Evolutionary conservation across 2,888 invertebrate genomes (phyloP), one percentile per base, ranked within the genome.

Genomic region (Cacoxenus indagator): DNA sequence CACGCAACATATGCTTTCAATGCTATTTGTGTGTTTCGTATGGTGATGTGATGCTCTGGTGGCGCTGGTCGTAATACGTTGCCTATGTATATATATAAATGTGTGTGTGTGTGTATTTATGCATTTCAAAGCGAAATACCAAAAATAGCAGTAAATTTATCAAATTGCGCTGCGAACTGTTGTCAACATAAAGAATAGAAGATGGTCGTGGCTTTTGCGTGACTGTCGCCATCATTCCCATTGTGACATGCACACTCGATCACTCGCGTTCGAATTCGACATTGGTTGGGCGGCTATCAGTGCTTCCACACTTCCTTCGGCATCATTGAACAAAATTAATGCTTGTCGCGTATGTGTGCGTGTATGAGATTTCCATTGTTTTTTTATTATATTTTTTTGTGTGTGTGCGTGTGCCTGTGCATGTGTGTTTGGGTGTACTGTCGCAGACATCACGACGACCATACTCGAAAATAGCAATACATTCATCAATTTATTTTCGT

Each of bases 401-500:
- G 37, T 37, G 11, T 37, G 37, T 37, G 37, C 11, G 37, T 37
- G 37, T 37, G 37, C n/a, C 2, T 3, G n/a, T 9, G 45, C 3
- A n/a, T 43, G n/a, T 43, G 45, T 43, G 11, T 43, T n/a, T 22
- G 22, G 5, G 19, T 5, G 22, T 8, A 19, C 2, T 3, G 4
- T 22, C 3, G 24, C 22, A 51, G 51, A 51, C 22, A 51, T 22
- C 8, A 9, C 19, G 19, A n/a, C 59, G 37, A 9, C 17, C 48
- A n/a, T 59, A 31, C 31, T 4, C 29, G 31, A 29, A 31, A 37
- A 59, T 2, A 59, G 6, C 9, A 31, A 59, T 26, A 59, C 37
- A 59, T 59, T 17, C 59, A 59, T 59, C 59, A 59, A 59, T 59
- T 59, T 59, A 29, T 29, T 59, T 59, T 59, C 27, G 59, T 31